Percentiles rank a stretch among this genome's conserved stretches.
These are phyloP conservation scores for Pseudolycoriella hygida DNA, from an alignment of 2,888 invertebrate species.

Conservation along the genomic window DNA sequence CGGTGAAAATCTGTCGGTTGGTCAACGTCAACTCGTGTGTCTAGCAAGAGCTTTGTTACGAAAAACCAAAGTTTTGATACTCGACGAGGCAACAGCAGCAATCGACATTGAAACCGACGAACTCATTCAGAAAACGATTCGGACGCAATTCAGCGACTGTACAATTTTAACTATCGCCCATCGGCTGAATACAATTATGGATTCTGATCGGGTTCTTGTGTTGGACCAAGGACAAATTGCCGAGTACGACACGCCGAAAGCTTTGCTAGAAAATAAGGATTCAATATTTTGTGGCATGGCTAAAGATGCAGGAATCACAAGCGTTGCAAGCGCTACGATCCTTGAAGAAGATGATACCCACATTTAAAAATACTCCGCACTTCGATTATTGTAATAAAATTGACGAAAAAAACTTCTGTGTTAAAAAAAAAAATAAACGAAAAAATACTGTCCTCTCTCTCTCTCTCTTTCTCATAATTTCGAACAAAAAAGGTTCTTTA, in stretches of 20 bases:
- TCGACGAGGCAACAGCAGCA: constrained; percentile 35
- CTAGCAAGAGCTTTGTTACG: constrained; percentile 30
- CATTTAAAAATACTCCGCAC: too few relatives aligned
- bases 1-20: constrained; percentile 25
- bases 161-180: constrained; percentile 77
- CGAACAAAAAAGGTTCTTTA: too few relatives aligned
- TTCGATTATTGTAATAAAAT: too few relatives aligned
- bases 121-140: constrained; percentile 49
- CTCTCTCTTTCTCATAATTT: too few relatives aligned
- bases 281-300: constrained; percentile 32
- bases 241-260: constrained; percentile 27
- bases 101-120: constrained; percentile 35
- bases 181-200: constrained; percentile 71
- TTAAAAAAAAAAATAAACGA: too few relatives aligned
- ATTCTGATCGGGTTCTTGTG: constrained; percentile 60
- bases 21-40: constrained; percentile 33
- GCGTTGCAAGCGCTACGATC: too few relatives aligned
- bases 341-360: too few relatives aligned
- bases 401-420: too few relatives aligned
- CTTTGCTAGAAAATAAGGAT: constrained; percentile 20
- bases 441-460: too few relatives aligned
- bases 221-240: constrained; percentile 22
- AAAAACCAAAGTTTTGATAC: constrained; percentile 31
- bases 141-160: constrained; percentile 57
- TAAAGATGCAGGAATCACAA: constrained; percentile 11